phyloP scores from a whole-genome alignment of 2,888 invertebrate genomes.

The Drosophila tanythrix region DNA sequence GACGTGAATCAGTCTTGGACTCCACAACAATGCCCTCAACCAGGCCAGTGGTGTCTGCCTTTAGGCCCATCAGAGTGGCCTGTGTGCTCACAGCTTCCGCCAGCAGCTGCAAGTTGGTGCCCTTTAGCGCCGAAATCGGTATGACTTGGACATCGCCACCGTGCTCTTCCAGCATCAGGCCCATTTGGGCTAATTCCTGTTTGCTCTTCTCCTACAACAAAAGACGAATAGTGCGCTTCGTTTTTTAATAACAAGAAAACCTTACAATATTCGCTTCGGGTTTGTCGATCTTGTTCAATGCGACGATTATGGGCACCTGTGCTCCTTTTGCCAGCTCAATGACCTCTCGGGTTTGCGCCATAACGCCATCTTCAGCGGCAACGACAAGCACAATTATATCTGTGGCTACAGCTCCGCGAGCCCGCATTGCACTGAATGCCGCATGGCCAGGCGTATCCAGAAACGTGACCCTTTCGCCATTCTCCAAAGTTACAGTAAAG shows the following conservation, averaged over 20 bases:
- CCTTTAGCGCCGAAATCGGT: slow-evolving; percentile 95
- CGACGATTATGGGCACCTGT: slow-evolving; percentile 97
- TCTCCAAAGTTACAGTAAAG: slow-evolving; percentile 91
- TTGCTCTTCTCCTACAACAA: slow-evolving; percentile 89
- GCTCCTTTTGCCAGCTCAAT: slow-evolving; percentile 93
- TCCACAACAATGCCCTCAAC: slow-evolving; percentile 97
- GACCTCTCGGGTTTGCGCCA: slow-evolving; percentile 98
- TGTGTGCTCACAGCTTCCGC: slow-evolving; percentile 93
- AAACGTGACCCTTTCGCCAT: slow-evolving; percentile 94
- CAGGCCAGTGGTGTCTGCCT: slow-evolving; percentile 92
- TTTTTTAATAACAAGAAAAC: slow-evolving; percentile 45
- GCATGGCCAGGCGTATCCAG: slow-evolving; percentile 99
- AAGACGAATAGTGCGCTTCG: neutral
- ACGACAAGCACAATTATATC: slow-evolving; percentile 98
- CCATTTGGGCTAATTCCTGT: slow-evolving; percentile 90
- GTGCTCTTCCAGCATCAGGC: slow-evolving; percentile 92
- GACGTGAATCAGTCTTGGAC: slow-evolving; percentile 89
- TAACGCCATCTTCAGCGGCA: slow-evolving; percentile 99
- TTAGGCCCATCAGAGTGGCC: slow-evolving; percentile 94
- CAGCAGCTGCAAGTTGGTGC: slow-evolving; percentile 90
- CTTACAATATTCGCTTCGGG: slow-evolving; percentile 94
- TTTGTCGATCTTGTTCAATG: slow-evolving; percentile 99
- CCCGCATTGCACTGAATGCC: slow-evolving; percentile 97
- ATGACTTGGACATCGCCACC: slow-evolving; percentile 97
- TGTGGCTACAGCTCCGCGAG: slow-evolving; percentile 96